Base-by-base conservation (phyloP, 2,797 vertebrate genomes). In the Psittacula echo region DNA sequence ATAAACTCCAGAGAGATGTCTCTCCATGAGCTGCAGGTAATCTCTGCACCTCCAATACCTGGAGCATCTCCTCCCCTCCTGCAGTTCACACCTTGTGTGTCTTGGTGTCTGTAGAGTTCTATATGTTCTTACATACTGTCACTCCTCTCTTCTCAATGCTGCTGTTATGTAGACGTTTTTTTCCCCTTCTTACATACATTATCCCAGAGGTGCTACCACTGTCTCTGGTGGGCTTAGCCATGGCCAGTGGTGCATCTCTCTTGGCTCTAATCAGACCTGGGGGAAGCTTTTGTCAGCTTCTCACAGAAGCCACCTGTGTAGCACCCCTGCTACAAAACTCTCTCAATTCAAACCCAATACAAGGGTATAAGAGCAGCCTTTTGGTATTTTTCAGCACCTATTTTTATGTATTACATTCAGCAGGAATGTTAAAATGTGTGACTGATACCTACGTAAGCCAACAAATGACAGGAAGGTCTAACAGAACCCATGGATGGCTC, bases 1-100 rank as follows among this genome's bases (percentile, higher is more conserved):
- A 67, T 7, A 39, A 51, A 45, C n/a, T 37, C 56, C 41, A 15
- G 64, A 68, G n/a, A 45, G 20, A 3, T 29, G 10, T 12, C 7
- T 73, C 22, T 11, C 20, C 42, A 5, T 0, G 0, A 42, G 50
- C 68, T 66, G 15, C 54, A 16, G 15, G 4, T 8, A 79, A 67
- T 24, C 19, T 66, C 48, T 41, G 70, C 34, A 44, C 53, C 37
- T 39, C 4, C 45, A 29, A 17, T 0, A 1, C 50, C 18, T 32
- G 30, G 26, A 56, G 34, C 56, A 37, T 11, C 30, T 71, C 22
- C 47, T 73, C 54, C 30, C n/a, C 54, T 51, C 7, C 75, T 50
- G 24, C 54, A 5, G 32, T 7, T 60, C n/a, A 60, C 15, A 17
- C 56, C 56, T 24, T 7, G 37, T 58, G 20, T 16, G 30, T 27